Base-by-base conservation (phyloP, 1,140 invertebrate species). In the Drosophila truncata region DNA sequence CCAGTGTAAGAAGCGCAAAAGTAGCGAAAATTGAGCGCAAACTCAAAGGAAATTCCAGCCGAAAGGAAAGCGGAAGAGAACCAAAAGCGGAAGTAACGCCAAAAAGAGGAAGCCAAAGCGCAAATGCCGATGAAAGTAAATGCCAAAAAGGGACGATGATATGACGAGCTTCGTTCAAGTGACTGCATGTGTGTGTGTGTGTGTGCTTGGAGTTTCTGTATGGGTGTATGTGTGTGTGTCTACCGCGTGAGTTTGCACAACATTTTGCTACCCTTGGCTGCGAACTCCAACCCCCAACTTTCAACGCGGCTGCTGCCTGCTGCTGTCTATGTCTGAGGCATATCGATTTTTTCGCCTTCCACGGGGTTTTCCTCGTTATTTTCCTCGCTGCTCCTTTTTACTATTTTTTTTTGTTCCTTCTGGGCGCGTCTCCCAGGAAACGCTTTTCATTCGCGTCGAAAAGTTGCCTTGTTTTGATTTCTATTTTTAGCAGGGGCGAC, bases 1-100 rank as follows among this genome's bases (percentile, higher is more conserved):
- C 4, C 82, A 67, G 82, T 76, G 81, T 79, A 79, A 82, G 85
- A 82, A 85, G 60, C 54, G 78, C 81, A 85, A 90, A 90, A 90
- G 81, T 90, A 82, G 85, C 81, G 74, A 90, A 88, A 88, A 84
- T 81, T 85, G 81, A 90, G 84, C 85, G 84, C 84, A 88, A 84
- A 88, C 85, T 81, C 80, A 64, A 59, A 44, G 63, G 73, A 67
- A 64, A 71, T 54, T 57, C 52, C 61, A 54, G 65, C 46, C 57
- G 9, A 47, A 64, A 75, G 49, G 49, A 69, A 72, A 73, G 55
- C 80, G 76, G 87, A 81, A 86, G 75, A 88, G 55, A 82, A 79
- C 63, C 62, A 42, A 37, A 74, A 78, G 78, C 78, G 62, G 73
- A 66, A 82, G 73, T 73, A 73, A 47, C 55, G 61, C 79, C 67